phyloP scores from a whole-genome alignment of 2,113 vertebrate species.

The Solenodon paradoxus region DNA sequence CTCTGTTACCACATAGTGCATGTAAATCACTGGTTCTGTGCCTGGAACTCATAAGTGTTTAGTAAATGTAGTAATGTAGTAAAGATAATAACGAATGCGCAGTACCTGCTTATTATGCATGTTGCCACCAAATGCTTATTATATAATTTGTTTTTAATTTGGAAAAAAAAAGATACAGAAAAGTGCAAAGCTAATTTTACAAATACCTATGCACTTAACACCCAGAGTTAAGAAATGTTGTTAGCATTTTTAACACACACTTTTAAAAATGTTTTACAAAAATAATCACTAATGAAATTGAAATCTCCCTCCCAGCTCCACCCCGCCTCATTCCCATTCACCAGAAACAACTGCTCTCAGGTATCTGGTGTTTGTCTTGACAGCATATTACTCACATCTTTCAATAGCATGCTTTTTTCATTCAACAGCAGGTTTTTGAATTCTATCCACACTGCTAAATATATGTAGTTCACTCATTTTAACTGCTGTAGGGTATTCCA shows the following conservation, averaged over 20 bases:
- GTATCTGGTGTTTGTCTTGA: background rate
- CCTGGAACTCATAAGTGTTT: background rate
- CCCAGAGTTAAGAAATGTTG: background rate
- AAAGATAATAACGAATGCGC: background rate
- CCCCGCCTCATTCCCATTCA: background rate
- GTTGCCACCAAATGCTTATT: background rate
- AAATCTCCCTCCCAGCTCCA: background rate
- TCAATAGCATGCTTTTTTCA: background rate
- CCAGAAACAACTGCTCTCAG: background rate
- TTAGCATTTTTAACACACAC: background rate
- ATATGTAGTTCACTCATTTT: background rate
- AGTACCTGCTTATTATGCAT: background rate
- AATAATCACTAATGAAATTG: background rate
- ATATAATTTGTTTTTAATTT: background rate
- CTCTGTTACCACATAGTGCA: background rate
- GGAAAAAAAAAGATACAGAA: background rate
- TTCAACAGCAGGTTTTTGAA: background rate
- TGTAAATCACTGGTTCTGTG: background rate
- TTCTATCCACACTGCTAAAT: background rate
- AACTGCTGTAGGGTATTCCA: background rate
- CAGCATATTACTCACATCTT: background rate
- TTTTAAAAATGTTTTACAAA: background rate
- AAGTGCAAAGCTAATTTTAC: constrained; percentile 14
- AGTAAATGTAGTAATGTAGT: background rate
- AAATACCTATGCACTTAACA: background rate